Evolutionary conservation across 2,113 vertebrate genomes (phyloP), one percentile per base, ranked within the genome.

Genomic region (Macquaria australasica): DNA sequence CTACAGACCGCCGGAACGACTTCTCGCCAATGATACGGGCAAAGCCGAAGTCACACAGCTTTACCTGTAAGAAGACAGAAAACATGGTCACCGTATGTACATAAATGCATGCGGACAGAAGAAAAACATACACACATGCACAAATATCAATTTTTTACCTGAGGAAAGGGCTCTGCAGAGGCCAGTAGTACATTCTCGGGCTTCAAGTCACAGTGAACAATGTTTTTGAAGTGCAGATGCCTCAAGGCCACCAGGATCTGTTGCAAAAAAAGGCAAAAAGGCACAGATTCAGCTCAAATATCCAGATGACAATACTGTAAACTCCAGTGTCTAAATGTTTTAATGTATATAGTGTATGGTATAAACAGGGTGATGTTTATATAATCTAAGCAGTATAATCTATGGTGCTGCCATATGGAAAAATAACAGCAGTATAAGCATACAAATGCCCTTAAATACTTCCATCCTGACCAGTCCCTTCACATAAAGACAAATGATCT

Each of bases 131-230:
- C 1, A 53, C 8, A 53, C 3, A 53, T 53, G 51, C 20, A 21
- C 18, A 21, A 53, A 53, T 45, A 45, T 45, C 2, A 3, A 14
- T 51, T 20, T 51, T 15, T 93, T 87, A 98, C 98, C 96, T 99
- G 98, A 95, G 98, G 98, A 91, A 99, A 99, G 11, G 98, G 98
- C 90, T 99, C 98, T 86, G 98, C 98, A 15, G 98, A 99, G 69
- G 98, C 98, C 80, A 99, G 96, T n/a, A 99, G 96, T 79, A 99
- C 98, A 28, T 99, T 99, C 94, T 99, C 98, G 6, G 98, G 98
- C 95, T 99, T 99, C 94, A 99, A 95, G 95, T 99, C 98, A 97
- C 98, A 99, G 96, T 99, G 98, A 90, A 99, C 98, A 68, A 99
- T 99, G 91, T 99, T 99, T 93, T 99, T 99, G 95, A 99, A 99